Evolutionary conservation across 1,140 invertebrate genomes (phyloP), one percentile per base, ranked within the genome.

Genomic region (Drosophila sp.): DNA sequence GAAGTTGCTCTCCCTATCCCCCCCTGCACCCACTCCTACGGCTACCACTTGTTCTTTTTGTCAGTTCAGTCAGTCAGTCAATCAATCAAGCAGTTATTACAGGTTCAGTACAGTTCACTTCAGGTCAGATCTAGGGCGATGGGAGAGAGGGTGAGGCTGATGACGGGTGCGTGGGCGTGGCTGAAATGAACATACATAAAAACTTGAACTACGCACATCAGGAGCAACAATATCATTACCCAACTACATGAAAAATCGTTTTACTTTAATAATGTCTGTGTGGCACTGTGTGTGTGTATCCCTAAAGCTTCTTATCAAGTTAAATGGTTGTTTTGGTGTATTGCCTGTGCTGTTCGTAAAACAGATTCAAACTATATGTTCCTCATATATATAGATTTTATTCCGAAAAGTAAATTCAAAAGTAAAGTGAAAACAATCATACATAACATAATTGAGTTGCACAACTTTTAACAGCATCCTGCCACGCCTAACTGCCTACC

Each of bases 211-310:
- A 60, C 57, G 35, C 57, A 40, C 32, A 60, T 50, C 44, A 50
- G 56, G 30, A 6, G 32, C 56, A 35, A 58, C 56, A 35, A 58
- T 60, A 27, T 40, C 33, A 55, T 63, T 23, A 35, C 61, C 72
- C 57, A 75, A 66, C 54, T 66, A 87, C 82, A 85, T 71, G 82
- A 74, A 87, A 85, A 85, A 82, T 63, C 82, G 82, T 85, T 77
- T 85, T 82, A 70, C 65, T 68, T 69, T 70, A 50, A 47, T 47
- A 47, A 50, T 50, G 25, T 50, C 33, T 40, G 30, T 47, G 41
- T 23, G 11, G 60, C 10, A 66, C 5, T 57, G 25, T 68, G 17
- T 41, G 35, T 54, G 32, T 54, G 57, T 33, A 57, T 33, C 44
- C 44, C 44, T 25, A 23, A 47, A 47, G 44, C 44, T 50, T 50